Evolutionary conservation across 2,113 vertebrate genomes (phyloP).

Genomic region (Lasiurus cinereus): DNA sequence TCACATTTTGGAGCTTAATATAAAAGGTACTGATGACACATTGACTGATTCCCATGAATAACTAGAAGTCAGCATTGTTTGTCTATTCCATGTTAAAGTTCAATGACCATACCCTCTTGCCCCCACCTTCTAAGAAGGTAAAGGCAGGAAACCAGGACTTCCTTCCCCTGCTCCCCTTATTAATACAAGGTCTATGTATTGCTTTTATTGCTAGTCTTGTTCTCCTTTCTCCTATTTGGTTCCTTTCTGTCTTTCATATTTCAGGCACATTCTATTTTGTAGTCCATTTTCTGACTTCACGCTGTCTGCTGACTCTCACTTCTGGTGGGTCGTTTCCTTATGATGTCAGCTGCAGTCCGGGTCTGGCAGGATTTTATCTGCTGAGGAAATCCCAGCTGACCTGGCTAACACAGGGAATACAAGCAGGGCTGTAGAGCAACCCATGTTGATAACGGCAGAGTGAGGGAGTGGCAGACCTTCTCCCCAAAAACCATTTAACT

Average conservation of each 20-base stretch:
- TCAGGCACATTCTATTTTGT: no score
- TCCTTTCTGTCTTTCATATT: background rate
- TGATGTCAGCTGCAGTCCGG: background rate
- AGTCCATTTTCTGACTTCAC: background rate
- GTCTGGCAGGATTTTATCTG: background rate
- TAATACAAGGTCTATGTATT: background rate
- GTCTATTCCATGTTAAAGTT: background rate
- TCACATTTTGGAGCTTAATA: accelerated
- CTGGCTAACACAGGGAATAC: background rate
- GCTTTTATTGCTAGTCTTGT: no score
- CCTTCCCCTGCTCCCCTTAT: background rate
- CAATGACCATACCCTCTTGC: background rate
- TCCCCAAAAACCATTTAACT: background rate
- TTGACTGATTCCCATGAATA: accelerated
- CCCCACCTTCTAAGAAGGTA: background rate
- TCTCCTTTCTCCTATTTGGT: background rate
- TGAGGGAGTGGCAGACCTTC: background rate
- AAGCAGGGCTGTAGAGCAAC: background rate
- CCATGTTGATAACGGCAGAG: background rate
- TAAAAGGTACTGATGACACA: accelerated
- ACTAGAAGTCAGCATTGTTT: background rate
- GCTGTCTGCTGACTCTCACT: background rate
- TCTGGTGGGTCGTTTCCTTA: no score
- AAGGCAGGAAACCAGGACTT: background rate
- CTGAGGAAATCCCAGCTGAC: background rate